Evolutionary conservation across 2,797 vertebrate species (phyloP).

Genomic region (Rhinella marina): DNA sequence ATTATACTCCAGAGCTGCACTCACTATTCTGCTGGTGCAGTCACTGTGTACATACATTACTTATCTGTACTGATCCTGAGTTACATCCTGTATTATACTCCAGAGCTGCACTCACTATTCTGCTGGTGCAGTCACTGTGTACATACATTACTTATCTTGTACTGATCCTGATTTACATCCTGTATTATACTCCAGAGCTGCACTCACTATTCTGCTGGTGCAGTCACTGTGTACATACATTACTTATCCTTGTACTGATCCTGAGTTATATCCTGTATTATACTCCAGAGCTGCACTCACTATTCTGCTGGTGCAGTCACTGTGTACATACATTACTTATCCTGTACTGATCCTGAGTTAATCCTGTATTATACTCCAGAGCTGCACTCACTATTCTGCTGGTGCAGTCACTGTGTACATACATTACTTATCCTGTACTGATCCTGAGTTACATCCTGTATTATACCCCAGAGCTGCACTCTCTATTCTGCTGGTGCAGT

Average conservation of each 20-base stretch:
- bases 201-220: neutral
- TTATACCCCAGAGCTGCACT: neutral
- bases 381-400: neutral
- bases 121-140: neutral
- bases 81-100: neutral
- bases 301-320: neutral
- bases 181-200: no score
- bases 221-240: neutral
- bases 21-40: neutral
- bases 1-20: neutral
- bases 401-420: neutral
- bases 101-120: neutral
- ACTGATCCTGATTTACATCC: no score
- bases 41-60: slow-evolving; percentile 12
- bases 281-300: slow-evolving; percentile 1
- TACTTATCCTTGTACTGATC: neutral
- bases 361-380: neutral
- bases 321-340: neutral
- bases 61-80: neutral
- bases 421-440: slow-evolving; percentile 1
- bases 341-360: neutral
- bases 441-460: neutral
- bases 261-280: neutral
- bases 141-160: neutral
- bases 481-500: neutral